Evolutionary conservation across 2,888 invertebrate species (phyloP), one percentile per base, ranked within the genome.

Genomic region (Chromoteleia sp.): DNA sequence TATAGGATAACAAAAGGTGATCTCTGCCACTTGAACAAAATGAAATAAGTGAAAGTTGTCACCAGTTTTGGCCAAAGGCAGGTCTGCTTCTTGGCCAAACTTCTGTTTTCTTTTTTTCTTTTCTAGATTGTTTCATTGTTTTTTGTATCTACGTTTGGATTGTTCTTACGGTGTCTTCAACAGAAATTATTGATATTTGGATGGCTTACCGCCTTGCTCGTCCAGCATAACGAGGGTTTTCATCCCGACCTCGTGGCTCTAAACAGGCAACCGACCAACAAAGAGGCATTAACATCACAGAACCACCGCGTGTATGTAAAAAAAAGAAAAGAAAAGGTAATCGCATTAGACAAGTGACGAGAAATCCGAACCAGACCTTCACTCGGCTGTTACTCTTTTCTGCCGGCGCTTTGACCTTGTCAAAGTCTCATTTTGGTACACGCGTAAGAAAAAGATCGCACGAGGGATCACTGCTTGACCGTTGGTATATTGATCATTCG

Each of bases 211-310:
- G 97, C 98, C 99, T 97, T 99, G 99, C 95, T 99, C 98, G 95
- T 99, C 99, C 96, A 99, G 96, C 96, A 98, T 98, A 94, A 99
- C 98, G 95, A 99, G 96, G 94, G 98, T 97, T 95, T 97, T 97
- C 96, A 99, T 99, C 94, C 98, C 98, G 94, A 98, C 98, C 95
- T 99, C 98, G 95, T 98, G 98, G 95, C 98, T 98, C 98, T 99
- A 97, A 95, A 97, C 96, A 95, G 93, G 94, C 90, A 92, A 91
- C 90, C 91, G 89, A 89, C 88, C 89, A 89, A 89, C 90, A 88
- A 74, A 90, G 88, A 89, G 88, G 85, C 87, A 88, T 90, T 89
- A 89, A 89, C 85, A 85, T 88, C 85, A 86, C 83, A 86, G 70
- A 81, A 86, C 78, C 86, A 85, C 84, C 84, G 85, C 84, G 83